Evolutionary conservation across 2,888 invertebrate genomes (phyloP).

Genomic region (Hypselothyrea guttata): DNA sequence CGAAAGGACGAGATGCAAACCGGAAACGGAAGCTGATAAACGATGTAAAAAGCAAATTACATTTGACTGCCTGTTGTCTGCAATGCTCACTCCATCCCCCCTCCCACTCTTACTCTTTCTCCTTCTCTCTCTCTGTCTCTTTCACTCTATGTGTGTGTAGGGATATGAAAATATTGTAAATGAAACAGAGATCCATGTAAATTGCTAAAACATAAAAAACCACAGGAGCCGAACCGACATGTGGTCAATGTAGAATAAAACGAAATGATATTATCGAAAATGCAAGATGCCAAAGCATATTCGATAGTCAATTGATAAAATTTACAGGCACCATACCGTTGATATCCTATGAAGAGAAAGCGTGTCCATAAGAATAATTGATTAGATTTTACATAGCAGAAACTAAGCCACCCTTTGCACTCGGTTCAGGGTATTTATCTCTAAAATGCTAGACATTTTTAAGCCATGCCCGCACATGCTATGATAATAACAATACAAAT

Average conservation of each 20-base stretch:
- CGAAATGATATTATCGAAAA: conserved; percentile 35
- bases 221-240: conserved; percentile 45
- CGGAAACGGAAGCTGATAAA: conserved; percentile 64
- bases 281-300: conserved; percentile 1
- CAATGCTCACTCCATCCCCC: background rate
- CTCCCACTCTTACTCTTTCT: background rate
- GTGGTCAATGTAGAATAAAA: conserved; percentile 38
- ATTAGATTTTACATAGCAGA: no score
- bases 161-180: conserved; percentile 63
- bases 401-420: no score
- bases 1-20: conserved; percentile 59
- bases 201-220: conserved; percentile 63
- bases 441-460: no score
- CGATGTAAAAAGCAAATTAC: conserved; percentile 71
- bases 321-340: no score
- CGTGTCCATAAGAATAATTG: no score
- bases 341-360: no score
- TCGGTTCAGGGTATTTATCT: no score
- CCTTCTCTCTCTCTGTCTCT: conserved; percentile 2
- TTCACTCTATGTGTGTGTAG: conserved; percentile 12
- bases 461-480: no score
- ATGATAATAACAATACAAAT: no score
- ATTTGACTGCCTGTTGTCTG: conserved; percentile 46
- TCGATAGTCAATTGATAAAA: no score
- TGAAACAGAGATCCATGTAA: conserved; percentile 67